Evolutionary conservation across 2,113 vertebrate genomes (phyloP).

Genomic region (Ciconia stormi): DNA sequence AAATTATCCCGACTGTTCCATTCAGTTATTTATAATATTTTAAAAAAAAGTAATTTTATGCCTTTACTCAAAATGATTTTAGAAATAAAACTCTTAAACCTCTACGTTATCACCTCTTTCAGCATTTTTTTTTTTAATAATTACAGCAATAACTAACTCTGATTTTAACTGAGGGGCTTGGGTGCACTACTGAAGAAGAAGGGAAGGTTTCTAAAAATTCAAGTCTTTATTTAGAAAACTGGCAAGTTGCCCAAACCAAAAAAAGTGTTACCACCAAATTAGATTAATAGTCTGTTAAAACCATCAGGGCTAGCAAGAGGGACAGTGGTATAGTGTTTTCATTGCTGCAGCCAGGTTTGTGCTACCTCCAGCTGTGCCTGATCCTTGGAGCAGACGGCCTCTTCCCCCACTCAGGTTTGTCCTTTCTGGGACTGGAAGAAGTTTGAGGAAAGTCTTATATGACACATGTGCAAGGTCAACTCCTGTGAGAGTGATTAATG

Average conservation of each 20-base stretch:
- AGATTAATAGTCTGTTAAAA: neutral
- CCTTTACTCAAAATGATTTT: neutral
- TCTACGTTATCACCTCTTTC: neutral
- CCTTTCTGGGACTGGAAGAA: neutral
- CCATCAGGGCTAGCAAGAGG: neutral
- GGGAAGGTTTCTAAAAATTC: neutral
- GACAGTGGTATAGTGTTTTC: neutral
- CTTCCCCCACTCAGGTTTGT: neutral
- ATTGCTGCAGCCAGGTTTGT: neutral
- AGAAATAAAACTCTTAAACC: neutral
- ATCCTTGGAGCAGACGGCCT: neutral
- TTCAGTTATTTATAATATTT: neutral
- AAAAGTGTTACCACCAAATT: neutral
- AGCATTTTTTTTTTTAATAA: neutral
- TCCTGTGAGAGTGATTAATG: neutral
- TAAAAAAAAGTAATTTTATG: neutral
- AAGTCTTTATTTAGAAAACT: neutral
- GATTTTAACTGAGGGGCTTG: neutral
- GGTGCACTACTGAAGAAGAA: neutral
- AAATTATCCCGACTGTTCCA: neutral
- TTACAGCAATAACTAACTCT: neutral
- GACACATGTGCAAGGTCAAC: neutral
- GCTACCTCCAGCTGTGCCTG: neutral
- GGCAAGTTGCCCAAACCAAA: neutral
- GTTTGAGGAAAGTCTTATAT: accelerated